Evolutionary conservation across 2,888 invertebrate genomes (phyloP).

Genomic region (Noctua comes): DNA sequence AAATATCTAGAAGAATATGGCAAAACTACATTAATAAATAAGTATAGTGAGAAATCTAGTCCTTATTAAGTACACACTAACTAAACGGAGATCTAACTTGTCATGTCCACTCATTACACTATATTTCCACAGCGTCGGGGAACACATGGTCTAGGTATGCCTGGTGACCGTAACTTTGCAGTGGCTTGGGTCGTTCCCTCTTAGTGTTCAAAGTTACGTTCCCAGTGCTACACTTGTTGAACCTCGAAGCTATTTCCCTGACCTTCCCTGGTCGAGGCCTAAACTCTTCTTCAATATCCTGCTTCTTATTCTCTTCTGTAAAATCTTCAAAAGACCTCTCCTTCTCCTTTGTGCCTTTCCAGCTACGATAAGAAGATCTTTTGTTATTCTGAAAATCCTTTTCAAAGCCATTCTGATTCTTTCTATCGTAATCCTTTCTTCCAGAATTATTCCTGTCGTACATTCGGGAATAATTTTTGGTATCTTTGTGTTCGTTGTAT

Average conservation of each 20-base stretch:
- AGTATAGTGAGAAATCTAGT: slow-evolving; percentile 69
- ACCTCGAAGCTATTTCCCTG: slow-evolving; percentile 85
- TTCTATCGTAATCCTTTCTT: slow-evolving; percentile 67
- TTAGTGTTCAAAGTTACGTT: slow-evolving; percentile 75
- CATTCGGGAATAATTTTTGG: slow-evolving; percentile 77
- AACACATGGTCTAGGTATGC: slow-evolving; percentile 92
- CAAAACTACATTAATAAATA: slow-evolving; percentile 72
- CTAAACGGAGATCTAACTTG: slow-evolving; percentile 67
- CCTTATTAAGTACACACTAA: slow-evolving; percentile 67
- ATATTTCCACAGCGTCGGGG: slow-evolving; percentile 89
- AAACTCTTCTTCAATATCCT: slow-evolving; percentile 69
- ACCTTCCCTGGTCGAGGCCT: slow-evolving; percentile 86
- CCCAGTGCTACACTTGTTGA: slow-evolving; percentile 80
- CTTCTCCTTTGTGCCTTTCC: slow-evolving; percentile 71
- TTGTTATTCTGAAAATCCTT: slow-evolving; percentile 69
- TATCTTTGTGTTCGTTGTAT: slow-evolving; percentile 77
- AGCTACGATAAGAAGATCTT: slow-evolving; percentile 76
- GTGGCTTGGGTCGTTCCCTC: slow-evolving; percentile 89
- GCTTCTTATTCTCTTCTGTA: slow-evolving; percentile 44
- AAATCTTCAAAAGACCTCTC: slow-evolving; percentile 74
- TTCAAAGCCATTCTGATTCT: slow-evolving; percentile 66
- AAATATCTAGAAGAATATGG: slow-evolving; percentile 69
- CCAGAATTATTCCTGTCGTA: slow-evolving; percentile 82
- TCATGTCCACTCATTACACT: slow-evolving; percentile 65
- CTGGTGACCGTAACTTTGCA: slow-evolving; percentile 90